A percentile compares a stretch with the other conserved stretches of the same genome.
Evolutionary conservation across 2,113 vertebrate species (phyloP).

Genomic region (Gymnogyps californianus): DNA sequence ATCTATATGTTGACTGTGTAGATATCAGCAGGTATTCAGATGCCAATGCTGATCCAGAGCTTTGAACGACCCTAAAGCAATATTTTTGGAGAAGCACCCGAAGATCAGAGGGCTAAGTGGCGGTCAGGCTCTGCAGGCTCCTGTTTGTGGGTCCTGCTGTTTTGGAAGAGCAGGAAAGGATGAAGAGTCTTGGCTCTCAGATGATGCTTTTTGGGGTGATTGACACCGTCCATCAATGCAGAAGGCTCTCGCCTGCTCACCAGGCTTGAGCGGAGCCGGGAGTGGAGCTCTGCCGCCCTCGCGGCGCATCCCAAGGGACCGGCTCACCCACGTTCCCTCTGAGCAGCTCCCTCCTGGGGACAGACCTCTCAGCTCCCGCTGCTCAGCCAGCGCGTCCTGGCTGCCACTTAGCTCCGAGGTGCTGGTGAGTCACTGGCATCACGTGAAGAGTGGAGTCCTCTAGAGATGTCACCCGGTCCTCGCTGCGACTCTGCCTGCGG

Average conservation of each 20-base stretch:
- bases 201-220: not conserved
- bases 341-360: not conserved
- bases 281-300: not conserved
- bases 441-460: not conserved
- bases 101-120: not conserved
- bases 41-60: not conserved
- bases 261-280: not conserved
- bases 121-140: not conserved
- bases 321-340: not conserved
- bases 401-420: not conserved
- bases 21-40: not conserved
- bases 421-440: not conserved
- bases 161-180: not conserved
- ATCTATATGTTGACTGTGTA: not conserved
- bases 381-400: rapidly evolving
- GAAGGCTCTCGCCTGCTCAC: not conserved
- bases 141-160: not conserved
- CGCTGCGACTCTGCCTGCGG: rapidly evolving
- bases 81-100: not conserved
- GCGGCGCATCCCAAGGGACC: rapidly evolving
- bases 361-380: not conserved
- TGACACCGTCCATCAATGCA: not conserved
- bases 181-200: not conserved
- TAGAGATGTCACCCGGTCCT: not conserved
- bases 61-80: not conserved